A percentile compares a stretch with the other conserved stretches of the same genome.
phyloP scores from a whole-genome alignment of 1,140 invertebrate species.

The Solen grandis region DNA sequence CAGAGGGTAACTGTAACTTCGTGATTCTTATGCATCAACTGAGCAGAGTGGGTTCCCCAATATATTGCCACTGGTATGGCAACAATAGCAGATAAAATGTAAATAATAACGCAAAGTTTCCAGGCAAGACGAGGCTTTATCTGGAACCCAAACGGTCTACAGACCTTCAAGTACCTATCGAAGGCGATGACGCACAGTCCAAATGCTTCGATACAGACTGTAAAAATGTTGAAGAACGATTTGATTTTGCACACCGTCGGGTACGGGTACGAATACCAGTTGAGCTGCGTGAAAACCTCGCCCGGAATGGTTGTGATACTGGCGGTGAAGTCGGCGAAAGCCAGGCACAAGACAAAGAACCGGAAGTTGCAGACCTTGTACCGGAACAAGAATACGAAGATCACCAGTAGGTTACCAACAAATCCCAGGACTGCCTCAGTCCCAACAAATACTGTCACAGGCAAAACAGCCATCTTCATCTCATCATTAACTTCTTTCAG shows the following conservation, averaged over 20 bases:
- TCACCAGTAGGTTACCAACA: conserved; percentile 62
- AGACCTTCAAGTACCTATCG: conserved; percentile 63
- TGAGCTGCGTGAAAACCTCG: conserved; percentile 60
- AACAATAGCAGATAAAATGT: background rate
- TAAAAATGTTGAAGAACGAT: conserved; percentile 61
- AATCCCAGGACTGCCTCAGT: conserved; percentile 56
- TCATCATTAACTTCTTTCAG: no score
- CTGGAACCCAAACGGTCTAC: conserved; percentile 56
- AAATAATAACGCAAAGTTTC: background rate
- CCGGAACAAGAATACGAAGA: conserved; percentile 60
- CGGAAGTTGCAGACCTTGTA: conserved; percentile 53
- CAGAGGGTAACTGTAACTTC: conserved; percentile 1
- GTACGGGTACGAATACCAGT: conserved; percentile 64
- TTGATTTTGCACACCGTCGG: conserved; percentile 57
- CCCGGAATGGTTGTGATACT: conserved; percentile 64
- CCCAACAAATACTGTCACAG: conserved; percentile 51
- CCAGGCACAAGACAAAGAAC: conserved; percentile 61
- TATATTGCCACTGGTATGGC: conserved; percentile 13
- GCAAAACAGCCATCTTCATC: conserved; percentile 43
- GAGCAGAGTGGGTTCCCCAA: conserved; percentile 10
- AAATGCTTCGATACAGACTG: conserved; percentile 54
- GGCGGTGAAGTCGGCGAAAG: conserved; percentile 60
- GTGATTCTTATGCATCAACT: background rate
- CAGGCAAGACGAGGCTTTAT: conserved; percentile 44
- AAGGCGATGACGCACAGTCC: conserved; percentile 61